Evolutionary conservation across 2,888 invertebrate genomes (phyloP).

Genomic region (Orthosia incerta): DNA sequence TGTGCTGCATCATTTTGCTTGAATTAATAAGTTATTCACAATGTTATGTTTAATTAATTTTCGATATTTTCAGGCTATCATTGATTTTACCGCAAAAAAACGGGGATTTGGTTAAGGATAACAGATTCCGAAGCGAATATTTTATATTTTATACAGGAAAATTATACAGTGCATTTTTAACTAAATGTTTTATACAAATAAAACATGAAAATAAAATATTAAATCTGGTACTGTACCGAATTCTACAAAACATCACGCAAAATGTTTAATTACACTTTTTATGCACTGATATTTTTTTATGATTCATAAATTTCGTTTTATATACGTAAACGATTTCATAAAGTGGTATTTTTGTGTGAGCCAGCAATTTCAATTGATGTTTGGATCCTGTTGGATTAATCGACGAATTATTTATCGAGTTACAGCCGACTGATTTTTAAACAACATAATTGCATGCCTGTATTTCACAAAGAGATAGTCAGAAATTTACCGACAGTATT

Average conservation of each 20-base stretch:
- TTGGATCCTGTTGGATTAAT: constrained; percentile 7
- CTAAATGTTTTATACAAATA: neutral
- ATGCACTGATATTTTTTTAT: constrained; percentile 1
- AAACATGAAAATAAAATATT: neutral
- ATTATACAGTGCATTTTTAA: neutral
- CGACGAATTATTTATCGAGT: neutral
- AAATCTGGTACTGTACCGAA: neutral
- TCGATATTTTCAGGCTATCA: no score
- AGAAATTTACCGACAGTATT: no score
- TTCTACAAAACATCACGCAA: constrained; percentile 10
- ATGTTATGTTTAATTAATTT: no score
- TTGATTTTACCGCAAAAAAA: no score
- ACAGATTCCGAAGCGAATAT: no score
- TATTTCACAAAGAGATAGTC: neutral
- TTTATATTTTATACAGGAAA: neutral
- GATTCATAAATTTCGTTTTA: constrained; percentile 24
- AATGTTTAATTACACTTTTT: constrained; percentile 19
- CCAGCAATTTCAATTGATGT: constrained; percentile 5
- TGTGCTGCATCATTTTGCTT: no score
- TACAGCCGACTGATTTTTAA: neutral
- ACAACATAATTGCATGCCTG: neutral
- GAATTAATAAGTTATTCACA: no score
- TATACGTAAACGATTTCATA: constrained; percentile 6
- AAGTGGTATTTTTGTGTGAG: neutral
- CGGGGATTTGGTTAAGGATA: no score